phyloP scores from a whole-genome alignment of 1,140 invertebrate genomes.

The Phthorimaea operculella region DNA sequence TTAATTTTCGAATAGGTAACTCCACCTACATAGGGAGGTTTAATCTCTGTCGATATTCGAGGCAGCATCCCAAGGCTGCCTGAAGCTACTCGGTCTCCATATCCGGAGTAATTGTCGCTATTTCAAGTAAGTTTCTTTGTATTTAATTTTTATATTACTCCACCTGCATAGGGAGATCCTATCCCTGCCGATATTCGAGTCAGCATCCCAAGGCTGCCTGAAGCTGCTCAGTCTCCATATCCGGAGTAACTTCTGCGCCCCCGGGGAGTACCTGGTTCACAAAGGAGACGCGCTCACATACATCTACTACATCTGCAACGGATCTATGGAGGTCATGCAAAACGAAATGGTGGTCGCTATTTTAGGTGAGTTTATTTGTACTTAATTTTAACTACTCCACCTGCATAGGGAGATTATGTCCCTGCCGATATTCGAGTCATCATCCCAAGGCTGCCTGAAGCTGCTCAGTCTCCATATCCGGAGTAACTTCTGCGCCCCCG shows the following conservation, averaged over 20 bases:
- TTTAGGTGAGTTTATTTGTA: conserved; percentile 91
- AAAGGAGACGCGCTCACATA: conserved; percentile 96
- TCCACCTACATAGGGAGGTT: conserved; percentile 96
- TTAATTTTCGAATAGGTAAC: conserved; percentile 89
- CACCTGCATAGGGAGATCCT: conserved; percentile 95
- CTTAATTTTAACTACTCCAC: conserved; percentile 77
- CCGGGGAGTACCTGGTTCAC: conserved; percentile 97
- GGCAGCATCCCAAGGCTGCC: conserved; percentile 88
- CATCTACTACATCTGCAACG: conserved; percentile 96
- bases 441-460: conserved; percentile 93
- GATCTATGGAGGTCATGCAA: conserved; percentile 99
- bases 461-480: conserved; percentile 89
- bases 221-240: conserved; percentile 92
- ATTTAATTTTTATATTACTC: too few relatives aligned
- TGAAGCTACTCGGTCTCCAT: conserved; percentile 90
- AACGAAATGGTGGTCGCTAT: conserved; percentile 99
- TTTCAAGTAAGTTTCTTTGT: conserved; percentile 88
- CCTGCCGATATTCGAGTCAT: too few relatives aligned
- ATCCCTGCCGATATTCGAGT: conserved; percentile 93
- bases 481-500: conserved; percentile 94
- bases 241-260: conserved; percentile 94
- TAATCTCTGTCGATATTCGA: conserved; percentile 95
- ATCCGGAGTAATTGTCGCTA: conserved; percentile 95
- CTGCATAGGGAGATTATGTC: conserved; percentile 96
- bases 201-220: conserved; percentile 89